phyloP scores from a whole-genome alignment of 2,113 vertebrate species.

The Erinaceus europaeus region DNA sequence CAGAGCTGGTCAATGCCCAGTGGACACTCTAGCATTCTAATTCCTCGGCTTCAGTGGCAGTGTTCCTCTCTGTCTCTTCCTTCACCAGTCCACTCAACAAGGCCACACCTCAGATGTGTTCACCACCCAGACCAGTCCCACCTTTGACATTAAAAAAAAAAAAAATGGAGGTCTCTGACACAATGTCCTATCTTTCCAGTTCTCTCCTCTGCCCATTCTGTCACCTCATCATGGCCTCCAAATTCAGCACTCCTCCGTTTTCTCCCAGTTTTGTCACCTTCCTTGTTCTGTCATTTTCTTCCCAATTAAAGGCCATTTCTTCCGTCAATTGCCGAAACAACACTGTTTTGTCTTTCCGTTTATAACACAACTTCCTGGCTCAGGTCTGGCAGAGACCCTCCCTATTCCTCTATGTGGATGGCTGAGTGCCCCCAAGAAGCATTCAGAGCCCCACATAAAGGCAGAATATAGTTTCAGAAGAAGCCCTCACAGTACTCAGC shows the following conservation, averaged over 20 bases:
- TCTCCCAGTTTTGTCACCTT: not conserved
- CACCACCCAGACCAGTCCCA: not conserved
- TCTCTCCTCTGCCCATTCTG: not conserved
- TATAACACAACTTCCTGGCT: accelerated
- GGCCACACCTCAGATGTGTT: accelerated
- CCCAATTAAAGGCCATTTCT: not conserved
- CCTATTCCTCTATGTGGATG: accelerated
- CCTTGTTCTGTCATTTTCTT: not conserved
- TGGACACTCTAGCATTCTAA: accelerated
- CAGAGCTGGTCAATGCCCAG: not conserved
- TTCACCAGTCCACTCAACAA: accelerated
- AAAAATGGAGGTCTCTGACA: not conserved
- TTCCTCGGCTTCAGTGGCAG: not conserved
- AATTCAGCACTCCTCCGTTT: not conserved
- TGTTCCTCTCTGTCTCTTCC: not conserved
- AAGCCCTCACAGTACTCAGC: not conserved
- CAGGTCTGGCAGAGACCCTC: not conserved
- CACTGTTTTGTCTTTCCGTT: not conserved
- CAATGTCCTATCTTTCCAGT: not conserved
- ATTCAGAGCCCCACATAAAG: not conserved
- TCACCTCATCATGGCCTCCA: slow-evolving; percentile 20
- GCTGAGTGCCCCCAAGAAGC: not conserved
- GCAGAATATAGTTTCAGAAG: not conserved
- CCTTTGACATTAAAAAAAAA: not conserved
- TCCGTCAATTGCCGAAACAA: not conserved